Percentiles rank a stretch among this genome's conserved stretches.
Evolutionary conservation across 2,888 invertebrate genomes (phyloP).

Genomic region (Muscina levida): DNA sequence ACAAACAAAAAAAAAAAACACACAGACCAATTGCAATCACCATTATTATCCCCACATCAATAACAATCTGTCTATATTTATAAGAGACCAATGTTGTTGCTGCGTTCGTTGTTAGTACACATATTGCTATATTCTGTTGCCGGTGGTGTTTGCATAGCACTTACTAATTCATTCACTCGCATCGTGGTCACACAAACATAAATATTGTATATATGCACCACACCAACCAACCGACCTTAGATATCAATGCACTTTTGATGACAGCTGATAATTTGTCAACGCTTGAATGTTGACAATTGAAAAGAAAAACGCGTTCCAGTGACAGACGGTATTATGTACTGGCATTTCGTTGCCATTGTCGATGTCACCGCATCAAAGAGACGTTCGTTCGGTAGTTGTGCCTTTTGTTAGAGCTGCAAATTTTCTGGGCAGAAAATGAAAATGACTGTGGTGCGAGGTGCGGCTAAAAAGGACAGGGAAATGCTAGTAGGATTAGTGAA

Average conservation of each 20-base stretch:
- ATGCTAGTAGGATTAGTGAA: too few species aligned
- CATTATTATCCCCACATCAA: conserved; percentile 52
- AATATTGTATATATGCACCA: not conserved
- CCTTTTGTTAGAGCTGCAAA: conserved; percentile 1
- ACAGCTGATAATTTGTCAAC: conserved; percentile 55
- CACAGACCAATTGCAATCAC: conserved; percentile 28
- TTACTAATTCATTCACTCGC: conserved; percentile 32
- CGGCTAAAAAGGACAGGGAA: too few species aligned
- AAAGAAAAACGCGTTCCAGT: conserved; percentile 10
- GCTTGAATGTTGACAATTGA: conserved; percentile 28
- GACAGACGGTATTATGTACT: conserved; percentile 15
- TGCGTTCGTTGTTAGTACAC: not conserved
- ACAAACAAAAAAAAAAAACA: conserved; percentile 16
- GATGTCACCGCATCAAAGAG: conserved; percentile 20
- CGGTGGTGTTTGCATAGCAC: conserved; percentile 53
- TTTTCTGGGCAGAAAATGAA: not conserved
- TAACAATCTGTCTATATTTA: conserved; percentile 54
- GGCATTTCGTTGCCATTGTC: not conserved
- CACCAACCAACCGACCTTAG: not conserved
- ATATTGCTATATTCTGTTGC: too few species aligned
- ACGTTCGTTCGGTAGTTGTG: conserved; percentile 34
- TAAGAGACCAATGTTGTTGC: conserved; percentile 32
- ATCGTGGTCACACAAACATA: conserved; percentile 5
- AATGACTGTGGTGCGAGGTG: too few species aligned
- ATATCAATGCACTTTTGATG: conserved; percentile 55